Base-by-base conservation (phyloP, 2,113 vertebrate species). In the Lamprotornis superbus region DNA sequence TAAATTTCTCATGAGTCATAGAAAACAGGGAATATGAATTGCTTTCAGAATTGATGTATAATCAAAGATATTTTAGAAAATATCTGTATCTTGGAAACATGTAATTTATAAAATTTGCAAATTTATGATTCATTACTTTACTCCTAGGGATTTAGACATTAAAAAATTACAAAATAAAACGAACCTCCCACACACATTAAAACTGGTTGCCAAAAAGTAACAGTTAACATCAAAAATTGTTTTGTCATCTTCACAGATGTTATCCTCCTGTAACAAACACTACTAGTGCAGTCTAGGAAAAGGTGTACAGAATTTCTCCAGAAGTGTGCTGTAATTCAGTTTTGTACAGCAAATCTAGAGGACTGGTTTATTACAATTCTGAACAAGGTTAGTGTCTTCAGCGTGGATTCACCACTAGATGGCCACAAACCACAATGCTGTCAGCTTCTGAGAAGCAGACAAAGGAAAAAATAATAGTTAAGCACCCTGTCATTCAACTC, bases 331-430 rank as follows among this genome's bases (percentile, higher is more conserved):
- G 31, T n/a, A 83, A 88, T 69, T 88, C 61, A 53, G 25, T 42
- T 90, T 92, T 65, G 55, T 37, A 69, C n/a, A 73, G 67, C 11
- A 85, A 93, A 85, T 12, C 19, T 37, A 53, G 24, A 71, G 23
- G n/a, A 39, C 31, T 57, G 14, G 10, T 47, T 60, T 53, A 60
- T 17, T 25, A 67, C 16, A 75, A 56, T 49, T 28, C 44, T 61
- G 7, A 75, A 59, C 15, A 46, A 81, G 23, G 15, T 55, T 35
- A 33, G 7, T 33, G 21, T 39, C 42, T 85, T 76, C 53, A 39
- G 65, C 76, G 70, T 2, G 12, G 59, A 85, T 88, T 91, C 67
- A 74, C 96, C 95, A 90, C 94, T 94, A 97, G 95, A 95, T 95
- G 96, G 94, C 94, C 93, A 86, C 91, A 95, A 80, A 89, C 30